Conservation (phyloP, 2,888 invertebrate genomes). For the Troides oblongomaculatus region DNA sequence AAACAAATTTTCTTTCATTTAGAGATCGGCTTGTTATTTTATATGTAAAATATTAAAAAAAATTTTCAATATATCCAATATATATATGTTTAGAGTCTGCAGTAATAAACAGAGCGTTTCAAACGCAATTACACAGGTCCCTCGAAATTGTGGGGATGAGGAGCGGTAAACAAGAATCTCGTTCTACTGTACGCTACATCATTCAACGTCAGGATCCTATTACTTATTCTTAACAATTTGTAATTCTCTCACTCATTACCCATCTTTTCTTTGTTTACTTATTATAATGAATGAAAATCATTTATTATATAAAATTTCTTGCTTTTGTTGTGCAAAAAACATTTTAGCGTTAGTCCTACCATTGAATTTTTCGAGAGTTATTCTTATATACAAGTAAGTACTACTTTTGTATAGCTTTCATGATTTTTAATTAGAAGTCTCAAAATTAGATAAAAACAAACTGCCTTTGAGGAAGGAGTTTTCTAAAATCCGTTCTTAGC, state of each 20-base stretch:
- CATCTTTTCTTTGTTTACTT: slow-evolving; percentile 23
- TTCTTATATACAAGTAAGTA: not conserved
- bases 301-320: slow-evolving; percentile 17
- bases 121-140: slow-evolving; percentile 27
- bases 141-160: slow-evolving; percentile 22
- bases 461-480: too few species aligned
- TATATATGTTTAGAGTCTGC: not conserved
- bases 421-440: too few species aligned
- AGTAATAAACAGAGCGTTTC: slow-evolving; percentile 23
- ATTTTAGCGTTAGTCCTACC: not conserved
- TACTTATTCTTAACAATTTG: slow-evolving; percentile 27
- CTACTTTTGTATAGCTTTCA: too few species aligned
- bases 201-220: slow-evolving; percentile 24
- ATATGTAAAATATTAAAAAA: too few species aligned
- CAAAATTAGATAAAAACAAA: too few species aligned
- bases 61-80: too few species aligned
- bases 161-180: slow-evolving; percentile 26
- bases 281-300: slow-evolving; percentile 16
- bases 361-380: slow-evolving; percentile 2
- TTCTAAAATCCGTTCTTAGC: too few species aligned
- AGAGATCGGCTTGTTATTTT: too few species aligned
- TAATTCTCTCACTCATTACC: slow-evolving; percentile 22
- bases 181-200: slow-evolving; percentile 29
- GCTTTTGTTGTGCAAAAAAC: slow-evolving; percentile 20
- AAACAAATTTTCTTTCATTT: too few species aligned